Conservation (phyloP, 2,888 invertebrate species). For the Caenorhabditis zanzibari region DNA sequence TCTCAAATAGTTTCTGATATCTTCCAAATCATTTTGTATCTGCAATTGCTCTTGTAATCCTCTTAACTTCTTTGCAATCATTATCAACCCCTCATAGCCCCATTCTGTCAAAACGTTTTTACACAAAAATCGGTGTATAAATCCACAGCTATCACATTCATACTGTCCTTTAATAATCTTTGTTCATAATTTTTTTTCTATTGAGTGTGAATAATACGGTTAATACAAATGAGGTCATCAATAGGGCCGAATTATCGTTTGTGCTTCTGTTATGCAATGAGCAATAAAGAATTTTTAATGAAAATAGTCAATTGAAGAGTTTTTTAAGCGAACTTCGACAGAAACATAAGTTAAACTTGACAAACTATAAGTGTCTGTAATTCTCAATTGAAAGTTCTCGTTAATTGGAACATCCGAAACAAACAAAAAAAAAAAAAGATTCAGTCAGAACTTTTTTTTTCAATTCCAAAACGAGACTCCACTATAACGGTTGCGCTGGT, state of each 20-base stretch:
- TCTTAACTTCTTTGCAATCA: conserved; percentile 14
- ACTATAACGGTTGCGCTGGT: too few species aligned
- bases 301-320: too few species aligned
- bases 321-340: too few species aligned
- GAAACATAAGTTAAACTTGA: too few species aligned
- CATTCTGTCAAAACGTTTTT: conserved; percentile 48
- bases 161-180: neutral
- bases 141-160: conserved; percentile 19
- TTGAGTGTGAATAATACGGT: conserved; percentile 51
- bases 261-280: conserved; percentile 23
- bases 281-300: conserved; percentile 26
- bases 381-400: too few species aligned
- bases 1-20: neutral
- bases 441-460: too few species aligned
- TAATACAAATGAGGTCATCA: conserved; percentile 37
- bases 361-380: too few species aligned
- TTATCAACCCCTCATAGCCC: neutral
- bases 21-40: conserved; percentile 31
- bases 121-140: conserved; percentile 56
- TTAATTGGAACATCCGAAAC: too few species aligned
- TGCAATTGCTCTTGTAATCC: conserved; percentile 45
- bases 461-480: too few species aligned
- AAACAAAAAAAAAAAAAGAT: too few species aligned
- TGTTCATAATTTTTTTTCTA: neutral
- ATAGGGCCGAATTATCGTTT: conserved; percentile 18